phyloP scores from a whole-genome alignment of 2,888 invertebrate species.

The Cataglyphis altisquamis region DNA sequence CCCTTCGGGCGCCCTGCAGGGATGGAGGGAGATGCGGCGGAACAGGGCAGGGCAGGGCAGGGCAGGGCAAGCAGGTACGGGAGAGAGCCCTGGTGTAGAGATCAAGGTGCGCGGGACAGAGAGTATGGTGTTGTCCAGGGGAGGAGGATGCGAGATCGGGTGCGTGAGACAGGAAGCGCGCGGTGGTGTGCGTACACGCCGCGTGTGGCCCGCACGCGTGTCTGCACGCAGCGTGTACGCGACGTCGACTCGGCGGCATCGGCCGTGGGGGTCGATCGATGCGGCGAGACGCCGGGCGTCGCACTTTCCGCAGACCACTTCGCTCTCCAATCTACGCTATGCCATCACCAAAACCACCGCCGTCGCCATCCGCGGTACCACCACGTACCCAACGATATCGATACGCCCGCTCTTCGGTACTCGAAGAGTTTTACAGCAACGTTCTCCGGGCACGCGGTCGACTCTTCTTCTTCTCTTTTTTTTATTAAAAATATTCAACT shows the following conservation, averaged over 20 bases:
- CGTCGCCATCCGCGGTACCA: conserved; percentile 13
- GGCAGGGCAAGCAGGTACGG: conserved; percentile 36
- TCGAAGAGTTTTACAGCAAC: neutral
- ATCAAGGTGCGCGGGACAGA: conserved; percentile 47
- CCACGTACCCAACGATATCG: neutral
- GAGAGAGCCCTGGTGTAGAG: conserved; percentile 17
- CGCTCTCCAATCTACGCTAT: conserved; percentile 73
- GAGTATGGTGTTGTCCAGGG: conserved; percentile 39
- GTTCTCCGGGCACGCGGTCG: no score
- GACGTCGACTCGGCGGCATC: conserved; percentile 29
- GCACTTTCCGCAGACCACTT: conserved; percentile 82
- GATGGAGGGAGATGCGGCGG: neutral
- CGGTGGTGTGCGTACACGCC: conserved; percentile 17
- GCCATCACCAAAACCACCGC: conserved; percentile 38
- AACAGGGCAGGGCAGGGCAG: neutral
- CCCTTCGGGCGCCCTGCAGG: conserved; percentile 55
- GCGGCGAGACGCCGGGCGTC: conserved; percentile 86
- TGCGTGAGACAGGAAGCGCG: conserved; percentile 48
- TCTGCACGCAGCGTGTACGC: conserved; percentile 39
- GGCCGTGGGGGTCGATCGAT: conserved; percentile 83
- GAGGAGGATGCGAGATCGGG: conserved; percentile 41
- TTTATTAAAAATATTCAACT: neutral
- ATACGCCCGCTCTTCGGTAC: neutral
- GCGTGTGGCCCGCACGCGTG: conserved; percentile 25
- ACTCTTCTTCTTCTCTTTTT: no score